phyloP scores from a whole-genome alignment of 1,140 invertebrate genomes.

The Aleiodes sp. region DNA sequence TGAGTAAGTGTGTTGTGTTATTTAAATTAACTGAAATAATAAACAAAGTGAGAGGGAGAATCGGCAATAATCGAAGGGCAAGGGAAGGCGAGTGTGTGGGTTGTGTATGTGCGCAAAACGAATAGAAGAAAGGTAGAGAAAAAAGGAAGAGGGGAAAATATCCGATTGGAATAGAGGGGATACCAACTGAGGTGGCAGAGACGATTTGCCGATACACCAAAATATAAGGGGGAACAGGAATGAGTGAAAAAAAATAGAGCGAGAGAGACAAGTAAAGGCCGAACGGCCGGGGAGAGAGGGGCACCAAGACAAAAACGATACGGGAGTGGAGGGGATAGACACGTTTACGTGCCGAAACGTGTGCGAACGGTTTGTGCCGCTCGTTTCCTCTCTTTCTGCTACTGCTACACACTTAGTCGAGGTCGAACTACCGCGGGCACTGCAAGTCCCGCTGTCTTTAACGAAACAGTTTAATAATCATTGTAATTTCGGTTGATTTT shows the following conservation, averaged over 20 bases:
- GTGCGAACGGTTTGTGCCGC: constrained; percentile 4
- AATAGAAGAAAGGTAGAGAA: not conserved
- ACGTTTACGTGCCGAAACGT: constrained; percentile 22
- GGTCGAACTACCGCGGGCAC: constrained; percentile 33
- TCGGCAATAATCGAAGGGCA: too few species aligned
- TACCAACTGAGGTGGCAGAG: not conserved
- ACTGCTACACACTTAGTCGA: too few species aligned
- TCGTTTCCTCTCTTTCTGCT: too few species aligned
- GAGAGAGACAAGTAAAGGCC: not conserved
- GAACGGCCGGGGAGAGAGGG: not conserved
- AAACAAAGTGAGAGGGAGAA: too few species aligned
- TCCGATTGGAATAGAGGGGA: not conserved
- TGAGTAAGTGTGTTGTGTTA: too few species aligned
- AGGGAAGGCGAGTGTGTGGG: too few species aligned
- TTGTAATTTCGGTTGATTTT: too few species aligned
- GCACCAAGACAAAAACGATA: constrained; percentile 8
- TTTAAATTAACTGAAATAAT: too few species aligned
- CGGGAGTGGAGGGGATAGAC: not conserved
- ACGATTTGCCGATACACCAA: constrained; percentile 14
- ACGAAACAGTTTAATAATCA: too few species aligned
- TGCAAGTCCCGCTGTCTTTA: too few species aligned
- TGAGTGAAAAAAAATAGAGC: not conserved
- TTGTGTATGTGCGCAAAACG: too few species aligned
- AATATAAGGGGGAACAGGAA: not conserved
- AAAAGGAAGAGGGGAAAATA: not conserved